Conservation (phyloP, 2,888 invertebrate species). For the Caenorhabditis japonica region DNA sequence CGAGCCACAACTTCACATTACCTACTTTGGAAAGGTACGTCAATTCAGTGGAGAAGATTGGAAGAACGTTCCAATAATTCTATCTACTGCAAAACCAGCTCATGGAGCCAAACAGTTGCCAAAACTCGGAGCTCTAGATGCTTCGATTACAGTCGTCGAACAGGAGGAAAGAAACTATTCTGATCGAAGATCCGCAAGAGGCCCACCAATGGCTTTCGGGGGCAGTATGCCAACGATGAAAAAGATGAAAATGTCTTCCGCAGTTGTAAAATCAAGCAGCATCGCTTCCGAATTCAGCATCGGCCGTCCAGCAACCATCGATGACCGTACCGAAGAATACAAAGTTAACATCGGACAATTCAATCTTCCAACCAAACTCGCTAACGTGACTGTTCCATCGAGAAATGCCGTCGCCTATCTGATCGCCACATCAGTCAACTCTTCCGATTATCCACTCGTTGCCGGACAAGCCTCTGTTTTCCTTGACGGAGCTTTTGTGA, state of each 20-base stretch:
- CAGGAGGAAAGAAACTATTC: background rate
- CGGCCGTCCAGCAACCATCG: constrained; percentile 75
- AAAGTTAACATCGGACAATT: constrained; percentile 77
- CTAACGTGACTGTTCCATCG: constrained; percentile 77
- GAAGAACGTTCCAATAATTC: constrained; percentile 50
- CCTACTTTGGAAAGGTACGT: constrained; percentile 40
- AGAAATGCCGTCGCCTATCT: constrained; percentile 67
- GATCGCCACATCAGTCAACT: constrained; percentile 64
- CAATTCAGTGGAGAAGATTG: constrained; percentile 79
- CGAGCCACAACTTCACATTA: constrained; percentile 28
- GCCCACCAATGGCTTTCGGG: no score
- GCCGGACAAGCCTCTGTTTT: constrained; percentile 67
- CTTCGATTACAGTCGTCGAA: constrained; percentile 49
- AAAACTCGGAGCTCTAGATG: constrained; percentile 70
- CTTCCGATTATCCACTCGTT: constrained; percentile 63
- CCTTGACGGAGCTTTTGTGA: constrained; percentile 68
- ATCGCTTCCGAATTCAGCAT: constrained; percentile 76
- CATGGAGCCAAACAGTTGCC: constrained; percentile 68
- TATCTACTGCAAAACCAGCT: constrained; percentile 70
- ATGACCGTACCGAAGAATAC: constrained; percentile 76
- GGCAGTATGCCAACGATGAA: background rate
- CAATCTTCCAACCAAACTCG: constrained; percentile 76
- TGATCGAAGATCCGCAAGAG: background rate
- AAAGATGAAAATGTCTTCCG: background rate
- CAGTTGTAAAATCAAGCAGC: constrained; percentile 48